Conservation (phyloP, 1,140 invertebrate species). For the Drosophila insularis region DNA sequence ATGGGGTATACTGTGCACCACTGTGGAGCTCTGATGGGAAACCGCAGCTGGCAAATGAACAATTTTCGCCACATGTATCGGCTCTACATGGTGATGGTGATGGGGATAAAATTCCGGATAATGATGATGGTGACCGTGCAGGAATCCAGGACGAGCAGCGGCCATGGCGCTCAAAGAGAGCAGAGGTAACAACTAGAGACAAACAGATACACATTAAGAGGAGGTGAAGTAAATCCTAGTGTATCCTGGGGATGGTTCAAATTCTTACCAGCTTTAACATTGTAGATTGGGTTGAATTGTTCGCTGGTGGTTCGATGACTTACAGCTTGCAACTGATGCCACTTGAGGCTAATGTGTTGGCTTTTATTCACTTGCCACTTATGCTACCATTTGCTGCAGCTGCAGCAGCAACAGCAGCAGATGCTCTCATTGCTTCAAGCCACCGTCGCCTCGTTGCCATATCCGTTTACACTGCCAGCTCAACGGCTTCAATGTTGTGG, state of each 20-base stretch:
- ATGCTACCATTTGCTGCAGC: slow-evolving; percentile 34
- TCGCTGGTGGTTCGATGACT: slow-evolving; percentile 47
- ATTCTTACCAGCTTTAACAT: slow-evolving; percentile 77
- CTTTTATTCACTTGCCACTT: slow-evolving; percentile 76
- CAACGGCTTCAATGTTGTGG: slow-evolving; percentile 48
- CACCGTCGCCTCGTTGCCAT: slow-evolving; percentile 46
- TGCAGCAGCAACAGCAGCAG: slow-evolving; percentile 54
- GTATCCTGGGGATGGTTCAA: not conserved
- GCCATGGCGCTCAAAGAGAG: slow-evolving; percentile 57
- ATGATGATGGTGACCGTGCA: slow-evolving; percentile 75
- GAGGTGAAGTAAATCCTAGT: not conserved
- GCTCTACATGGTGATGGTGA: slow-evolving; percentile 68
- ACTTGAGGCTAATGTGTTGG: slow-evolving; percentile 39
- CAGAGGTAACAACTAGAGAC: slow-evolving; percentile 44
- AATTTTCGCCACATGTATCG: slow-evolving; percentile 70
- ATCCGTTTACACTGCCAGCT: slow-evolving; percentile 63
- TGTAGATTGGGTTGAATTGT: slow-evolving; percentile 33
- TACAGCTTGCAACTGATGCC: slow-evolving; percentile 75
- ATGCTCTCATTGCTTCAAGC: slow-evolving; percentile 66
- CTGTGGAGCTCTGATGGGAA: slow-evolving; percentile 83
- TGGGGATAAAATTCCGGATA: slow-evolving; percentile 63
- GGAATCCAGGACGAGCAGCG: slow-evolving; percentile 68
- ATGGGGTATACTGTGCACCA: slow-evolving; percentile 76
- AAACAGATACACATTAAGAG: not conserved
- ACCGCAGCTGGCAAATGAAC: slow-evolving; percentile 82